A percentile compares a stretch with the other conserved stretches of the same genome.
Conservation (phyloP, 1,140 invertebrate species). For the Drosophila prosaltans region DNA sequence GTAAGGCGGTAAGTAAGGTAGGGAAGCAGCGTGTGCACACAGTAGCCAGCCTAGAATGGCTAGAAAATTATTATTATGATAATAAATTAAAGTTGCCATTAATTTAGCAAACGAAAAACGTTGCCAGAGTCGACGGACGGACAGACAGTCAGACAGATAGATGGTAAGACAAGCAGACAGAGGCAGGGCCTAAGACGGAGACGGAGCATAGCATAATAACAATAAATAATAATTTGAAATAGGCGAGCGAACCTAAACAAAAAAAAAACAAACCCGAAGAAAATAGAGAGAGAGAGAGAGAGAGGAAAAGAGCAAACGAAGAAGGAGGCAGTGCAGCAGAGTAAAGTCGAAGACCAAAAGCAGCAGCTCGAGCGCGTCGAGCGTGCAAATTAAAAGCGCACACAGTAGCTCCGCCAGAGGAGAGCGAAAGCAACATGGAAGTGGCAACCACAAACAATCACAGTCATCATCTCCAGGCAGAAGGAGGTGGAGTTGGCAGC, state of each 20-base stretch:
- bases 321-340: constrained; percentile 35
- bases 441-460: constrained; percentile 81
- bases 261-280: constrained; percentile 30
- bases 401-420: constrained; percentile 66
- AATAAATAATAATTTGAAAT: constrained; percentile 82
- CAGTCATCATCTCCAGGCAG: constrained; percentile 64
- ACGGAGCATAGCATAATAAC: constrained; percentile 71
- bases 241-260: constrained; percentile 56
- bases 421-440: constrained; percentile 63
- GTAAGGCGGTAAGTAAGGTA: background rate
- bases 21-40: constrained; percentile 39
- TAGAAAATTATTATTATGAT: constrained; percentile 81
- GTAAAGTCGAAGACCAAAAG: constrained; percentile 9
- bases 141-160: background rate
- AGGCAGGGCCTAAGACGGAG: background rate
- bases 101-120: constrained; percentile 78
- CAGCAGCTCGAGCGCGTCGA: constrained; percentile 63
- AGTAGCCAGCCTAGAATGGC: constrained; percentile 67
- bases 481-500: constrained; percentile 16
- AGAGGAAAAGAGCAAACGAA: constrained; percentile 23
- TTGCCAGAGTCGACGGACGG: constrained; percentile 24
- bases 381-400: constrained; percentile 81
- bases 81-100: constrained; percentile 83
- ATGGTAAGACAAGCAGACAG: too few relatives aligned
- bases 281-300: background rate